Evolutionary conservation across 2,113 vertebrate genomes (phyloP).

Genomic region (Romanogobio albipinnatus): DNA sequence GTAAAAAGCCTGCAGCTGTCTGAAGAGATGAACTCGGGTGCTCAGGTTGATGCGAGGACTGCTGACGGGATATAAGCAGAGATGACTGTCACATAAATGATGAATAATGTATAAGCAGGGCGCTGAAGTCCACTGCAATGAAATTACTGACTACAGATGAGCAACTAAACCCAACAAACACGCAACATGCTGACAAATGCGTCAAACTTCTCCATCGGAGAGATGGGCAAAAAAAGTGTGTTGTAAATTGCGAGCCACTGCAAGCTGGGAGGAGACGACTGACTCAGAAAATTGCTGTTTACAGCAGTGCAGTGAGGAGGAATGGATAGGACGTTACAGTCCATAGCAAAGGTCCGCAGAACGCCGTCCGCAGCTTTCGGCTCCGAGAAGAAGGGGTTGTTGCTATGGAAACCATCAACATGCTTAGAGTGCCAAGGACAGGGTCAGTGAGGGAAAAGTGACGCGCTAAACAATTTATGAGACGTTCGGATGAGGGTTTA

Average conservation of each 20-base stretch:
- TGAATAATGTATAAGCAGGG: constrained; percentile 51
- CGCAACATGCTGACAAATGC: not conserved
- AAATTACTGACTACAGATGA: not conserved
- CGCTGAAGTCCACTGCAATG: constrained; percentile 5
- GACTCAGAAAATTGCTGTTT: constrained; percentile 46
- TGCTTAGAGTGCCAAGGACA: not conserved
- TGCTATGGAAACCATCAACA: not conserved
- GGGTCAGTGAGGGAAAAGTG: not conserved
- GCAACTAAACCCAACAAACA: not conserved
- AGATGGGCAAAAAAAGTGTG: not conserved
- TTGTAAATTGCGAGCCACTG: not conserved
- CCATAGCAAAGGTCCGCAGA: not conserved
- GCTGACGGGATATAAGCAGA: constrained; percentile 49
- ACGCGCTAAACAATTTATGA: not conserved
- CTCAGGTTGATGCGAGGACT: constrained; percentile 39
- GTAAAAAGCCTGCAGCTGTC: constrained; percentile 30
- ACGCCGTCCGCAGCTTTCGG: not conserved
- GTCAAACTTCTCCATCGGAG: not conserved
- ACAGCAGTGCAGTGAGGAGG: constrained; percentile 5
- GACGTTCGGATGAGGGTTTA: not conserved
- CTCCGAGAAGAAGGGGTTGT: not conserved
- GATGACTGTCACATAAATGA: constrained; percentile 51
- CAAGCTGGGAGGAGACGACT: not conserved
- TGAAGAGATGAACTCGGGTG: constrained; percentile 35
- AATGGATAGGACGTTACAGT: constrained; percentile 7